Conservation (phyloP, 2,113 vertebrate genomes). For the Campylorhamphus procurvoides region DNA sequence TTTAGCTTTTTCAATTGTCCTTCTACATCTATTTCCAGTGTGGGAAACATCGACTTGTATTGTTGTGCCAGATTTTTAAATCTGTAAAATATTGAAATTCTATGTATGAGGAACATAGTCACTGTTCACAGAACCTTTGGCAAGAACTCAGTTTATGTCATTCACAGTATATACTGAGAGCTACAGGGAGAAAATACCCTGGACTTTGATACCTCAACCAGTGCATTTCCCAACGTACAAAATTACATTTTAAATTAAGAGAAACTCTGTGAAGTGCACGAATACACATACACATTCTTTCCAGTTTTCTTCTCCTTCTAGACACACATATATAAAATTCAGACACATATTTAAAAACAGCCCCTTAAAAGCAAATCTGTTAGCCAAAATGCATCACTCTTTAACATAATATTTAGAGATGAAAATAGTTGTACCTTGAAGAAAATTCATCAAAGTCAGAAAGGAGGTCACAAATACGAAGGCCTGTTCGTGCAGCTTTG, state of each 20-base stretch:
- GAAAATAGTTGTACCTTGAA: conserved; percentile 74
- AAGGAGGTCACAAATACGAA: conserved; percentile 94
- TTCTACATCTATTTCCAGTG: conserved; percentile 87
- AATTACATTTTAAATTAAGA: background rate
- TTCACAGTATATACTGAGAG: background rate
- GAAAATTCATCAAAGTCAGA: conserved; percentile 95
- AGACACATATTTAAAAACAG: background rate
- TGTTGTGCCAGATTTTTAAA: conserved; percentile 93
- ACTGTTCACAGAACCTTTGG: background rate
- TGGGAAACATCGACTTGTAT: conserved; percentile 93
- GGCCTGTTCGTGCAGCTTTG: conserved; percentile 93
- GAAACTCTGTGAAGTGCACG: background rate
- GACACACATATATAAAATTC: background rate
- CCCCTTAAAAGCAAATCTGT: background rate
- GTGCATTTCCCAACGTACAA: background rate
- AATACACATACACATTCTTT: background rate
- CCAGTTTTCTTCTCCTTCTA: background rate
- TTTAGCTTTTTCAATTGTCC: conserved; percentile 92
- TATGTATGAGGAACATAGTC: background rate
- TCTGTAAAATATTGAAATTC: conserved; percentile 67
- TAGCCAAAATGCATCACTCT: background rate
- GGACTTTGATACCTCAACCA: background rate
- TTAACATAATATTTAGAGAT: background rate
- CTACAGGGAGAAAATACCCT: background rate
- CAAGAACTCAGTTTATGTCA: background rate